A percentile compares a stretch with the other conserved stretches of the same genome.
Conservation (phyloP, 2,888 invertebrate species). For the Pheosia tremula region DNA sequence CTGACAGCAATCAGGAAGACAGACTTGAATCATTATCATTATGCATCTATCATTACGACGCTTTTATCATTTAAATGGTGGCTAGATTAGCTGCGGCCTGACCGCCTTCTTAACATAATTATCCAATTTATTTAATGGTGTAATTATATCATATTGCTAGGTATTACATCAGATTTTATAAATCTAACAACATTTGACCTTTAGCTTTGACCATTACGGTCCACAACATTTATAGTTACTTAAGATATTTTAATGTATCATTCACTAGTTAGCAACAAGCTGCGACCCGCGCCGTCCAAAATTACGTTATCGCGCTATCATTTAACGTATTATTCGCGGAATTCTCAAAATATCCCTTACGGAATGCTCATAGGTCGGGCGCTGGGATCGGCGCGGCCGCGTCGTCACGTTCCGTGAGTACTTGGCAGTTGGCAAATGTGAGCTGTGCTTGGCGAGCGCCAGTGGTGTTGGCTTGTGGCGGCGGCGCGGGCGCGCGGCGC, state of each 20-base stretch:
- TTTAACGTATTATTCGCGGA: constrained; percentile 27
- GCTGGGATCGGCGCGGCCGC: constrained; percentile 19
- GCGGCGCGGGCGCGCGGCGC: constrained; percentile 57
- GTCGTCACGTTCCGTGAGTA: constrained; percentile 10
- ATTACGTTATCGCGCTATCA: constrained; percentile 1
- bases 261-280: too few relatives aligned
- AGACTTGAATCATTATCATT: neutral
- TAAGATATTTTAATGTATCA: too few relatives aligned
- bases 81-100: neutral
- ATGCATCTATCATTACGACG: neutral
- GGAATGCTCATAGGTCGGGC: constrained; percentile 33
- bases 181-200: neutral
- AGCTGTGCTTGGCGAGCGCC: constrained; percentile 17
- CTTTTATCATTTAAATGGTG: neutral
- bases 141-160: neutral
- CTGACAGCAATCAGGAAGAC: too few relatives aligned
- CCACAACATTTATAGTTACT: too few relatives aligned
- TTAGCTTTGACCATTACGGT: neutral
- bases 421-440: constrained; percentile 6
- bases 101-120: neutral
- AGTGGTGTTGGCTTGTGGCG: constrained; percentile 35
- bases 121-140: neutral
- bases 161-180: neutral
- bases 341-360: constrained; percentile 44
- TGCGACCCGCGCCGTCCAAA: too few relatives aligned